Conservation (phyloP, 2,888 invertebrate genomes). For the Pollenia griseotomentosa region DNA sequence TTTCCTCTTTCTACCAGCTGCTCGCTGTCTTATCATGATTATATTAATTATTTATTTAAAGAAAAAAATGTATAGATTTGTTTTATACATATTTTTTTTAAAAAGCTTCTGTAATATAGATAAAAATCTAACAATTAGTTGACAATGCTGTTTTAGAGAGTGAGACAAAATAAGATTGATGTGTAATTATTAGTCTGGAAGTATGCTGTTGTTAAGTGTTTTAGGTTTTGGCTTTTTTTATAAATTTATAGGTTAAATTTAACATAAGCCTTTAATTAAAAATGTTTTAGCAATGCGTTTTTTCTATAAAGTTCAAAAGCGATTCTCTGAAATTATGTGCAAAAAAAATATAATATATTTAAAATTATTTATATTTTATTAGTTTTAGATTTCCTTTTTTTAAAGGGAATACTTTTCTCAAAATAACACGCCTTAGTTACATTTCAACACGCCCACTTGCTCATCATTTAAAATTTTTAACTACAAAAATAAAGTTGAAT, state of each 20-base stretch:
- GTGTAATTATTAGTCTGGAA: conserved; percentile 6
- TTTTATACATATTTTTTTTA: conserved; percentile 49
- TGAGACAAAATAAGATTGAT: conserved; percentile 47
- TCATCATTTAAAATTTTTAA: not conserved
- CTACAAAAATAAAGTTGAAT: not conserved
- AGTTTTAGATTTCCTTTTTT: not conserved
- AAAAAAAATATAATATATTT: too few species aligned
- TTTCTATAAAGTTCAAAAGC: too few species aligned
- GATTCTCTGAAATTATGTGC: too few species aligned
- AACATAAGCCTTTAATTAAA: not conserved
- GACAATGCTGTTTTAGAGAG: conserved; percentile 44
- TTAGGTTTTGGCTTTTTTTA: conserved; percentile 21
- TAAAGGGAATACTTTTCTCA: not conserved
- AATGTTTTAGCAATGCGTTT: too few species aligned
- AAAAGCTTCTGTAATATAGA: conserved; percentile 64
- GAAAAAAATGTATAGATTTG: conserved; percentile 1
- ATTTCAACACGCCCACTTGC: not conserved
- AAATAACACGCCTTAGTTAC: not conserved
- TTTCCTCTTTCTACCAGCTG: conserved; percentile 20
- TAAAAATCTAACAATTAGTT: conserved; percentile 58
- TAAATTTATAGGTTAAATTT: not conserved
- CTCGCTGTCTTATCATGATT: conserved; percentile 58
- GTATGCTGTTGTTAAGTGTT: not conserved
- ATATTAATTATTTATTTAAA: conserved; percentile 63
- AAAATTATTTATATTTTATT: too few species aligned